These are phyloP conservation scores for Ara ararauna DNA, from an alignment of 2,797 vertebrate species.

Conservation along the genomic window DNA sequence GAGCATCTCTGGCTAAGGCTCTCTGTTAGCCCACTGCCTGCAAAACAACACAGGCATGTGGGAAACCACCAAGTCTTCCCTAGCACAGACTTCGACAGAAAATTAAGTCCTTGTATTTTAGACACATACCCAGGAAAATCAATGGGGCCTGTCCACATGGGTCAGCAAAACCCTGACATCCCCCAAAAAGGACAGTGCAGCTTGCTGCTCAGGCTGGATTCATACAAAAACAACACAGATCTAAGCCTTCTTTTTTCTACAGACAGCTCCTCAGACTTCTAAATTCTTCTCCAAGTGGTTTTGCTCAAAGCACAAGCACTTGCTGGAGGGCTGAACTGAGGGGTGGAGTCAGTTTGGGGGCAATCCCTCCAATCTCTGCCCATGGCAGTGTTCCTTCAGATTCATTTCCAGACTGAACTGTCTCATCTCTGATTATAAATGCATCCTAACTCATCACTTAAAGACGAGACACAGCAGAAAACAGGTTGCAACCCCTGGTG, in stretches of 20 bases:
- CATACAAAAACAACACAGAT: neutral
- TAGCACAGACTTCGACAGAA: neutral
- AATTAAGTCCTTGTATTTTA: neutral
- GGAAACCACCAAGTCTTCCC: neutral
- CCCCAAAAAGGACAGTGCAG: neutral
- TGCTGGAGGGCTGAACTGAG: neutral
- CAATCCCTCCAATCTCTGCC: rapidly evolving
- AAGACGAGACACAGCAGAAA: neutral
- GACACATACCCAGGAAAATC: neutral
- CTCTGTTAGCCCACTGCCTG: neutral
- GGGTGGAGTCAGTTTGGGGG: neutral
- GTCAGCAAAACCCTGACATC: neutral
- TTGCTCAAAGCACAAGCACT: neutral
- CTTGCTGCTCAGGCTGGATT: neutral
- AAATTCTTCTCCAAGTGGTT: neutral
- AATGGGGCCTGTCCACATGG: rapidly evolving
- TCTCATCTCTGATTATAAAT: neutral
- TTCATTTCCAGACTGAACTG: neutral
- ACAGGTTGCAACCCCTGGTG: neutral
- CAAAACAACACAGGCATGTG: neutral
- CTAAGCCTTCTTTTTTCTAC: neutral
- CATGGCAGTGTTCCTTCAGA: neutral
- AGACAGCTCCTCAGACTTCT: neutral
- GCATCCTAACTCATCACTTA: neutral
- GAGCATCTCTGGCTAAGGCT: neutral